Conservation (phyloP, 2,888 invertebrate genomes). For the Hoplodrina ambigua region DNA sequence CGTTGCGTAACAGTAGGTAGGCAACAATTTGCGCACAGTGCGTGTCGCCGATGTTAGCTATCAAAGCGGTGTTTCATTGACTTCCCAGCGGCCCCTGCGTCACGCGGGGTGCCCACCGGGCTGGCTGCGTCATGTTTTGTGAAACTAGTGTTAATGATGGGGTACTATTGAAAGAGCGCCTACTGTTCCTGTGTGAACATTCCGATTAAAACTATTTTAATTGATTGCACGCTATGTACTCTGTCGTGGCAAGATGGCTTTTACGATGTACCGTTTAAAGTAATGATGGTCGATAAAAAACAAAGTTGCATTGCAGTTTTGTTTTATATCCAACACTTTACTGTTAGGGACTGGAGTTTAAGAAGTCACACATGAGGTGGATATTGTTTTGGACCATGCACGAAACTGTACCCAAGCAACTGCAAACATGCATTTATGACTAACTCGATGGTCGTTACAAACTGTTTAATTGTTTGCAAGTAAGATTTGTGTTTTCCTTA, state of each 20-base stretch:
- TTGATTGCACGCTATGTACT: constrained; percentile 49
- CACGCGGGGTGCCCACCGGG: constrained; percentile 74
- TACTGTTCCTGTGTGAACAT: constrained; percentile 70
- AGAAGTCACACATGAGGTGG: constrained; percentile 17
- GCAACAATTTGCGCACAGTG: constrained; percentile 84
- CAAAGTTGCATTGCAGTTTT: constrained; percentile 48
- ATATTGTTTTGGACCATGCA: not conserved
- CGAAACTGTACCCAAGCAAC: constrained; percentile 8
- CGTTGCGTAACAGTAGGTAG: constrained; percentile 82
- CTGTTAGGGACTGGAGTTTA: constrained; percentile 14
- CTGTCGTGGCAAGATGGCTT: constrained; percentile 31
- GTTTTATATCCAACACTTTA: constrained; percentile 14
- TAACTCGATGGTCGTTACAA: constrained; percentile 4
- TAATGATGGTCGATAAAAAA: constrained; percentile 56
- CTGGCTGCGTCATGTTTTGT: constrained; percentile 58
- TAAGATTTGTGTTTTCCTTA: constrained; percentile 26
- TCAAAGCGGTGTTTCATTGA: constrained; percentile 71
- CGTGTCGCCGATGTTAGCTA: constrained; percentile 81
- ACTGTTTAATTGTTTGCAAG: constrained; percentile 21
- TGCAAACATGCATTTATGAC: constrained; percentile 18
- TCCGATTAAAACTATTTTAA: constrained; percentile 59
- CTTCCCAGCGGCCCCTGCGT: constrained; percentile 70
- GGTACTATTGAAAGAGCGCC: constrained; percentile 65
- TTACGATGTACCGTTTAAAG: constrained; percentile 46
- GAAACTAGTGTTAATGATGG: constrained; percentile 65